Conservation (phyloP, 2,888 invertebrate species). For the Oegoconia quadripuncta region DNA sequence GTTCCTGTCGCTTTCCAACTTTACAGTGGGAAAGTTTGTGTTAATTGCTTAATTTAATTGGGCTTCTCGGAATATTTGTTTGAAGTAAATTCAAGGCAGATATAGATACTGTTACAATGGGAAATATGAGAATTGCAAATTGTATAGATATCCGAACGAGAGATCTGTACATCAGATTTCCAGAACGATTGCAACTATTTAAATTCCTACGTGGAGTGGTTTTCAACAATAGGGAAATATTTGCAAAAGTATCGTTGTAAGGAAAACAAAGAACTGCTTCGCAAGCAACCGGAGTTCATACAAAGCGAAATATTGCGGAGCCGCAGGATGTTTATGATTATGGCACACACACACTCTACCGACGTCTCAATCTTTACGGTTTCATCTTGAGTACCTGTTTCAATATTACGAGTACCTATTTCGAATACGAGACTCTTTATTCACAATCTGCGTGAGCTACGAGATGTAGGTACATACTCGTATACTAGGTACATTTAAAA, state of each 20-base stretch:
- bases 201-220: constrained; percentile 39
- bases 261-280: constrained; percentile 68
- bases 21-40: constrained; percentile 40
- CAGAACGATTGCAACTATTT: background rate
- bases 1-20: constrained; percentile 40
- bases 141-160: background rate
- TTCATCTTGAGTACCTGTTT: constrained; percentile 48
- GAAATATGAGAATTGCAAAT: too few relatives aligned
- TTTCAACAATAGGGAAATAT: constrained; percentile 73
- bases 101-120: too few relatives aligned
- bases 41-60: constrained; percentile 44
- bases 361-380: constrained; percentile 59
- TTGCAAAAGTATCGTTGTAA: constrained; percentile 69
- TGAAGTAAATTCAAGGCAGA: constrained; percentile 31
- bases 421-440: constrained; percentile 9
- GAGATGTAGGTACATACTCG: background rate
- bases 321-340: constrained; percentile 72
- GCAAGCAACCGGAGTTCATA: constrained; percentile 60
- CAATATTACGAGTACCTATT: constrained; percentile 33
- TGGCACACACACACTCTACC: constrained; percentile 60
- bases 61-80: constrained; percentile 41
- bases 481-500: background rate
- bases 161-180: too few relatives aligned
- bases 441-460: background rate
- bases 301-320: constrained; percentile 70